Conservation (phyloP, 2,113 vertebrate genomes). For the Silurus glanis region DNA sequence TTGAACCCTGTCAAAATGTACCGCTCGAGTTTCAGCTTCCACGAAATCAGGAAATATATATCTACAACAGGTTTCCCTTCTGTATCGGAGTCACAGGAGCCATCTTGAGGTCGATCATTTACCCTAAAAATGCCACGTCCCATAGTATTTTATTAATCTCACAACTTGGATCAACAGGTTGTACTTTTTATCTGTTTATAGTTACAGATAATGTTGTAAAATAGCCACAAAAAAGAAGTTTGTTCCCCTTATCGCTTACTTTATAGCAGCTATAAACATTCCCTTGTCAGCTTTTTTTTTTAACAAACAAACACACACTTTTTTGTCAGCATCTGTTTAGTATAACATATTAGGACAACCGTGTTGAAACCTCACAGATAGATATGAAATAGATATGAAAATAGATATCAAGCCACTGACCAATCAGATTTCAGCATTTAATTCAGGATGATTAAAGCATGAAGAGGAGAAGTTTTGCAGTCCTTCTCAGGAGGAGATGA, state of each 20-base stretch:
- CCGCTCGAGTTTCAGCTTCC: not conserved
- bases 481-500: no score
- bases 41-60: not conserved
- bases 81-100: not conserved
- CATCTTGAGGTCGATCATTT: no score
- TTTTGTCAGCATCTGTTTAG: not conserved
- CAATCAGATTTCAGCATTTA: not conserved
- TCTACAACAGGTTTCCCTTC: not conserved
- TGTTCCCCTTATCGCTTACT: not conserved
- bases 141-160: not conserved
- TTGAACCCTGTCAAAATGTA: not conserved
- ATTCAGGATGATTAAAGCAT: not conserved
- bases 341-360: not conserved
- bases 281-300: not conserved
- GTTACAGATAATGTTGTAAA: not conserved
- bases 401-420: not conserved
- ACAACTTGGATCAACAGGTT: not conserved
- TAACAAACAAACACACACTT: no score
- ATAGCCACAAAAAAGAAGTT: not conserved
- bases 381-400: not conserved
- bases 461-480: no score
- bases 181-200: not conserved
- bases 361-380: not conserved
- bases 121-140: not conserved
- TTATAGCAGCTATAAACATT: not conserved